Percentiles rank a stretch among this genome's conserved stretches.
These are phyloP conservation scores for Sebastes miniatus DNA, from an alignment of 2,797 vertebrate species.

Conservation along the genomic window DNA sequence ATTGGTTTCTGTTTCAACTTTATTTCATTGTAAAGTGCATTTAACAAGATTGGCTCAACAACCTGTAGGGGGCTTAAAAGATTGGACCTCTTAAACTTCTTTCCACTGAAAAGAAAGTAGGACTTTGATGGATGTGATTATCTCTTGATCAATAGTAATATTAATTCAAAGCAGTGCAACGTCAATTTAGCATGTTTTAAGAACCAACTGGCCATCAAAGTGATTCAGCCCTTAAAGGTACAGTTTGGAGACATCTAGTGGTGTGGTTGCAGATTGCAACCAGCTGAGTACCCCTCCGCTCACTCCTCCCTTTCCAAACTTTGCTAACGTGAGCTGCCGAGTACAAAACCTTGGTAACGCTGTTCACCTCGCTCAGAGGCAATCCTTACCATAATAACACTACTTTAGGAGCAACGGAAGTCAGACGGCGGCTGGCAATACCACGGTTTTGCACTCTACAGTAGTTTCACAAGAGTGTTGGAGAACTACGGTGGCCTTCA, in stretches of 20 bases:
- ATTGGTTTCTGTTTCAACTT: slow-evolving; percentile 7
- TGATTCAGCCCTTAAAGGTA: background rate
- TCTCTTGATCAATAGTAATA: background rate
- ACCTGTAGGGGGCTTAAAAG: background rate
- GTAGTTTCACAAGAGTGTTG: background rate
- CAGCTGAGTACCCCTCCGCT: background rate
- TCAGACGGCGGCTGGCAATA: background rate
- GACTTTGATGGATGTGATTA: background rate
- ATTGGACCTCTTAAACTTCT: background rate
- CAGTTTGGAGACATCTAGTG: background rate
- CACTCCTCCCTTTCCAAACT: background rate
- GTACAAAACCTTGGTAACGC: background rate
- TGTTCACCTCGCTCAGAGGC: background rate
- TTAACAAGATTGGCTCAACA: background rate
- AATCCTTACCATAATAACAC: background rate
- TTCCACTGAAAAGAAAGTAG: background rate
- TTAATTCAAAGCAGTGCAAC: background rate
- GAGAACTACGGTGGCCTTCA: background rate
- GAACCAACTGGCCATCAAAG: background rate
- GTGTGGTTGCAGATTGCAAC: background rate
- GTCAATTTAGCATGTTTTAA: background rate
- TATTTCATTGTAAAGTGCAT: slow-evolving; percentile 13
- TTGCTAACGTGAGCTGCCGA: no score
- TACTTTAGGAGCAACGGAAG: background rate
- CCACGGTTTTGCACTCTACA: no score